phyloP scores from a whole-genome alignment of 2,888 invertebrate species.

The Tortrix viridana region DNA sequence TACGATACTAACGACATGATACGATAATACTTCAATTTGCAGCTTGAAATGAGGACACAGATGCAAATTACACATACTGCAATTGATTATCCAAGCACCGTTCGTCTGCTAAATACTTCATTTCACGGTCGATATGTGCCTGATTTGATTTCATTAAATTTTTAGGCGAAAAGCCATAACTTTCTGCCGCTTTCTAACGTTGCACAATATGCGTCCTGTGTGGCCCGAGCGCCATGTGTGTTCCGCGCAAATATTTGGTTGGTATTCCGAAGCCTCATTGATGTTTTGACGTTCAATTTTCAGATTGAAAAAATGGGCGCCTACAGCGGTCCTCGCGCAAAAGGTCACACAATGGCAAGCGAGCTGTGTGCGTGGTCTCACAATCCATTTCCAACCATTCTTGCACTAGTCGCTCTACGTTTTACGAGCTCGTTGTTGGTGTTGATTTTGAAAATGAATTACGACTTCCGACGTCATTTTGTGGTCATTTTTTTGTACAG shows the following conservation, averaged over 20 bases:
- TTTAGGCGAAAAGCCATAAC: conserved; percentile 64
- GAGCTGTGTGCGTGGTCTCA: conserved; percentile 57
- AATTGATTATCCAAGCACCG: conserved; percentile 64
- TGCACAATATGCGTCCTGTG: conserved; percentile 75
- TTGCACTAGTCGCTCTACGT: conserved; percentile 61
- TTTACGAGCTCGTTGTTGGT: conserved; percentile 63
- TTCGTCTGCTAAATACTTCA: conserved; percentile 53
- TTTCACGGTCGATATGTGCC: conserved; percentile 73
- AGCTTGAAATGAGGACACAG: conserved; percentile 16
- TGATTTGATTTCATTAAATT: conserved; percentile 68
- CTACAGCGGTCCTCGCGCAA: conserved; percentile 46
- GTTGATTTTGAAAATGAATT: conserved; percentile 75
- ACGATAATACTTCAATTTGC: not conserved
- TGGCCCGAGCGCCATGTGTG: conserved; percentile 73
- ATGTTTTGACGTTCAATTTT: conserved; percentile 68
- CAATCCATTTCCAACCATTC: conserved; percentile 52
- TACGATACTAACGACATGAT: not conserved
- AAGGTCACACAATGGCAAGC: conserved; percentile 55
- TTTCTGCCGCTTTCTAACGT: conserved; percentile 64
- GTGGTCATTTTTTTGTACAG: conserved; percentile 55
- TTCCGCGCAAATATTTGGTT: conserved; percentile 76
- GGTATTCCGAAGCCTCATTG: conserved; percentile 75
- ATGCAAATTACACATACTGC: conserved; percentile 45
- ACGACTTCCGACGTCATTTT: conserved; percentile 70
- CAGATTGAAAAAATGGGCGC: conserved; percentile 66